phyloP scores from a whole-genome alignment of 1,140 invertebrate species.

The Pinna nobilis region DNA sequence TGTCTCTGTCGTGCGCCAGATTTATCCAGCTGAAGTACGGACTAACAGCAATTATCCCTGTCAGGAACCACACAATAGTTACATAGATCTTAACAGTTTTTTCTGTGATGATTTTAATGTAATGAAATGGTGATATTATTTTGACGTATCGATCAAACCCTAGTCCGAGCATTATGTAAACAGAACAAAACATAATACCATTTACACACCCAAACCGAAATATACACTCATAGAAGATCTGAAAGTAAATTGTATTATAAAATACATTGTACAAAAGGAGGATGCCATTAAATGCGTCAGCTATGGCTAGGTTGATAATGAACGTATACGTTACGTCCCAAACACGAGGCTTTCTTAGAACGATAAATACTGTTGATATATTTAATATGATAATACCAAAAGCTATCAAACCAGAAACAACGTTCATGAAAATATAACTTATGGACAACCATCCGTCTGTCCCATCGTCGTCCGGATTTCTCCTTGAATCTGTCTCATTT shows the following conservation, averaged over 20 bases:
- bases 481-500: too few species aligned
- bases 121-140: slow-evolving; percentile 3
- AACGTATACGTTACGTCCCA: slow-evolving; percentile 7
- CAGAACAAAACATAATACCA: neutral
- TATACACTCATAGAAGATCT: neutral
- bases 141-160: slow-evolving; percentile 11
- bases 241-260: neutral
- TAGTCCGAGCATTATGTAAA: slow-evolving; percentile 1
- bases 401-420: too few species aligned
- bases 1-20: neutral
- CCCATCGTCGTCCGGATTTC: too few species aligned
- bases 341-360: neutral
- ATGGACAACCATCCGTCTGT: too few species aligned
- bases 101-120: neutral
- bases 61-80: neutral
- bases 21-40: neutral
- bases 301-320: slow-evolving; percentile 1
- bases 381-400: too few species aligned
- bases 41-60: neutral
- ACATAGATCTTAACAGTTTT: neutral
- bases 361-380: too few species aligned
- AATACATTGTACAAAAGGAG: neutral
- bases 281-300: neutral
- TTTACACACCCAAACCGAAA: neutral
- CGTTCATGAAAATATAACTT: too few species aligned